Conservation (phyloP, 2,113 vertebrate genomes). For the Cisticola juncidis region DNA sequence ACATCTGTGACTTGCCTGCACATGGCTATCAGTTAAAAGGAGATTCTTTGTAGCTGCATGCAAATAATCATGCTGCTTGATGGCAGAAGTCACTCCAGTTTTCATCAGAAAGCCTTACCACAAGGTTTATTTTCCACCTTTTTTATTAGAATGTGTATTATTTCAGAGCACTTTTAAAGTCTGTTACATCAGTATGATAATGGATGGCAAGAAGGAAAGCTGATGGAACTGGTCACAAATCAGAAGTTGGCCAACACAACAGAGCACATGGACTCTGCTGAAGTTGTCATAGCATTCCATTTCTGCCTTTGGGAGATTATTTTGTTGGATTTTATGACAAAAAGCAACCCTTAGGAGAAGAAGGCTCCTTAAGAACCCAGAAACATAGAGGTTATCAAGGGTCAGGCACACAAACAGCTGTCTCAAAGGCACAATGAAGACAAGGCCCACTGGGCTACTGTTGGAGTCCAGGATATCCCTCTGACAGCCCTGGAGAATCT, state of each 20-base stretch:
- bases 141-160: background rate
- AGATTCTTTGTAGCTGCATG: background rate
- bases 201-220: background rate
- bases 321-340: background rate
- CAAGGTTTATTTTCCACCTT: background rate
- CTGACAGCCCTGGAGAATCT: no score
- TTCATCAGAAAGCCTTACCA: slow-evolving; percentile 9
- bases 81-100: background rate
- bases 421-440: background rate
- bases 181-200: background rate
- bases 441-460: background rate
- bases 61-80: background rate
- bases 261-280: background rate
- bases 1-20: slow-evolving; percentile 12
- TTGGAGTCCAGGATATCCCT: no score
- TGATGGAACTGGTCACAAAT: background rate
- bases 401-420: background rate
- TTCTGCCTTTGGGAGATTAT: background rate
- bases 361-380: background rate
- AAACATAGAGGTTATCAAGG: background rate
- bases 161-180: background rate
- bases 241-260: background rate
- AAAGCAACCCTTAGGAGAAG: background rate
- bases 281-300: fast-evolving
- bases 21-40: background rate